Percentiles rank a stretch among this genome's conserved stretches.
These are phyloP conservation scores for Drosophila meridiana DNA, from an alignment of 2,888 invertebrate genomes.

Conservation along the genomic window DNA sequence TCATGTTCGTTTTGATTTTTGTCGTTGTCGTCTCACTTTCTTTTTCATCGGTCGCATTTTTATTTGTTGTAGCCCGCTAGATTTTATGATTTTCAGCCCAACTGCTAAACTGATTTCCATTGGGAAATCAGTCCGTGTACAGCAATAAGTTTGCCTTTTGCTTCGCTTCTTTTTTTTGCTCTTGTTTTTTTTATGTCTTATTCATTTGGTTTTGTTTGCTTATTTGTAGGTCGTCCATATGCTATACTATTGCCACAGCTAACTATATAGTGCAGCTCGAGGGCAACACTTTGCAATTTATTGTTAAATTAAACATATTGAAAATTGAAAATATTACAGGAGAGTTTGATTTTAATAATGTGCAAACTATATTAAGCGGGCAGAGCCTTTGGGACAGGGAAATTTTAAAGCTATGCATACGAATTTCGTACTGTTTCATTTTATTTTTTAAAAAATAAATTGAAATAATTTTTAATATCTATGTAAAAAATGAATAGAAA, in stretches of 20 bases:
- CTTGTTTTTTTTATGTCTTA: neutral
- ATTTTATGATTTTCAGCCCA: slow-evolving; percentile 83
- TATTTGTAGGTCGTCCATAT: slow-evolving; percentile 31
- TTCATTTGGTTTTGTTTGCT: slow-evolving; percentile 41
- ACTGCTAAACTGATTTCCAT: slow-evolving; percentile 84
- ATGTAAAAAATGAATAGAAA: too few species aligned
- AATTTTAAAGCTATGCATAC: too few species aligned
- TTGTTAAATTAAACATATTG: slow-evolving; percentile 9
- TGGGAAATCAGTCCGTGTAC: slow-evolving; percentile 75
- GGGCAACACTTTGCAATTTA: slow-evolving; percentile 13
- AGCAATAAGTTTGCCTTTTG: slow-evolving; percentile 56
- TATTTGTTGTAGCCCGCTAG: slow-evolving; percentile 72
- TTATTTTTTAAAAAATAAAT: too few species aligned
- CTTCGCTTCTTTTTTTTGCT: slow-evolving; percentile 19
- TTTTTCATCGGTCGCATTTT: slow-evolving; percentile 62
- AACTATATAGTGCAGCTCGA: slow-evolving; percentile 18
- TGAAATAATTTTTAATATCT: too few species aligned
- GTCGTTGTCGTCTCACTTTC: slow-evolving; percentile 45
- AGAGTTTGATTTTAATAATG: neutral
- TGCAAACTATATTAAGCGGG: neutral
- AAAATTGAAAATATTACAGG: neutral
- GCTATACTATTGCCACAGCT: slow-evolving; percentile 20
- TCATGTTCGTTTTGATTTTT: slow-evolving; percentile 54
- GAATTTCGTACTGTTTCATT: too few species aligned
- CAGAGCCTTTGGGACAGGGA: too few species aligned